Evolutionary conservation across 2,797 vertebrate species (phyloP), one percentile per base, ranked within the genome.

Genomic region (Galaxias olidus): DNA sequence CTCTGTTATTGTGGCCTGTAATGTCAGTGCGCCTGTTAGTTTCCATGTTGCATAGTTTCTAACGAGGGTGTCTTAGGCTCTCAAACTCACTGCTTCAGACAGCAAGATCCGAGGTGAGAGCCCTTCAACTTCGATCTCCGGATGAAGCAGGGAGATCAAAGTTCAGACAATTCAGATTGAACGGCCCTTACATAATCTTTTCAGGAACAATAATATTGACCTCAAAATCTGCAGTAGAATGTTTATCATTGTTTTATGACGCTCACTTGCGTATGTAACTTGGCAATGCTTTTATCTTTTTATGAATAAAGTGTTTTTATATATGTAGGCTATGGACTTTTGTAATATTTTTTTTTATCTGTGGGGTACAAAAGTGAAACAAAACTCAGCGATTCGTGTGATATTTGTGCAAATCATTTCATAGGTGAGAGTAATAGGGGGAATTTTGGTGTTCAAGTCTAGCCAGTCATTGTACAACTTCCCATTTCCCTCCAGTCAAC

Each of bases 221-320:
- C 70, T 79, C 81, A 66, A 41, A 84, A 84, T 92, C 84, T 90
- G 48, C 86, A 84, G 80, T 90, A 86, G 84, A 76, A 76, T 79
- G 71, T 83, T 76, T 30, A 81, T 81, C 76, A 76, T 82, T 79
- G 50, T 56, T 87, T 85, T 79, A 86, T 89, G 81, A 88, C 64
- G 86, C 87, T 86, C 69, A 78, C 88, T 79, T 86, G 86, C 91
- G 86, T 91, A 90, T 86, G 89, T 92, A 85, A 91, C 89, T 86
- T 89, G 88, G 89, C 86, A 86, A 87, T 86, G 64, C 51, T 76
- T 63, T 84, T 88, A 89, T 92, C 58, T 70, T 86, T 88, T 82
- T 93, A 89, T 89, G 73, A 94, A 94, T 96, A 95, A 96, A 94
- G 83, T 89, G 88, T 91, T 93, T 93, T 94, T 82, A 51, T 83